Conservation (phyloP, 1,140 invertebrate species). For the Papilio glaucus region DNA sequence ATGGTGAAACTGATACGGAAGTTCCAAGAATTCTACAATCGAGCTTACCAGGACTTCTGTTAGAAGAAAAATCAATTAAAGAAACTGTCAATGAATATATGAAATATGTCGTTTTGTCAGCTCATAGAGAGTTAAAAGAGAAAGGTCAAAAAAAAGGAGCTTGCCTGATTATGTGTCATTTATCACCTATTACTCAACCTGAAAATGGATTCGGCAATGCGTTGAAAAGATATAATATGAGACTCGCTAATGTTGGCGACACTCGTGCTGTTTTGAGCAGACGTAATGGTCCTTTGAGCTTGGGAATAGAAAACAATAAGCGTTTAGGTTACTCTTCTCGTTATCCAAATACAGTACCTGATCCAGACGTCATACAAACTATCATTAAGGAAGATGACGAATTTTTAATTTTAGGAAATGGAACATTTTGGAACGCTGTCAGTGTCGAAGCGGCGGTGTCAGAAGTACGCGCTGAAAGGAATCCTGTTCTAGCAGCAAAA, state of each 20-base stretch:
- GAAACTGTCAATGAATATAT: constrained; percentile 91
- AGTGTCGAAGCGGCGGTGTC: constrained; percentile 89
- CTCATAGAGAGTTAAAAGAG: constrained; percentile 89
- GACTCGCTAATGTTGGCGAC: constrained; percentile 89
- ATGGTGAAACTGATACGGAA: constrained; percentile 88
- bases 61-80: constrained; percentile 91
- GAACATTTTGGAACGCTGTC: constrained; percentile 90
- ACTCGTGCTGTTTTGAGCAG: constrained; percentile 88
- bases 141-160: constrained; percentile 88
- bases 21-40: constrained; percentile 88
- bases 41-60: constrained; percentile 88
- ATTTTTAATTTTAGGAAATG: constrained; percentile 91
- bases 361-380: constrained; percentile 90
- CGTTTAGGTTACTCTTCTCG: constrained; percentile 86
- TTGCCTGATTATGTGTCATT: constrained; percentile 89
- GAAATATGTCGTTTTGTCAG: constrained; percentile 91
- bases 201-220: constrained; percentile 79
- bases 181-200: constrained; percentile 83
- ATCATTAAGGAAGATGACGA: constrained; percentile 91
- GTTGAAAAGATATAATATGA: constrained; percentile 85
- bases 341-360: constrained; percentile 87
- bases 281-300: constrained; percentile 85
- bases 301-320: constrained; percentile 84
- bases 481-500: constrained; percentile 91
- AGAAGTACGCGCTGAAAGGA: constrained; percentile 89